Evolutionary conservation across 2,113 vertebrate genomes (phyloP).

Genomic region (Charadrius vociferus): DNA sequence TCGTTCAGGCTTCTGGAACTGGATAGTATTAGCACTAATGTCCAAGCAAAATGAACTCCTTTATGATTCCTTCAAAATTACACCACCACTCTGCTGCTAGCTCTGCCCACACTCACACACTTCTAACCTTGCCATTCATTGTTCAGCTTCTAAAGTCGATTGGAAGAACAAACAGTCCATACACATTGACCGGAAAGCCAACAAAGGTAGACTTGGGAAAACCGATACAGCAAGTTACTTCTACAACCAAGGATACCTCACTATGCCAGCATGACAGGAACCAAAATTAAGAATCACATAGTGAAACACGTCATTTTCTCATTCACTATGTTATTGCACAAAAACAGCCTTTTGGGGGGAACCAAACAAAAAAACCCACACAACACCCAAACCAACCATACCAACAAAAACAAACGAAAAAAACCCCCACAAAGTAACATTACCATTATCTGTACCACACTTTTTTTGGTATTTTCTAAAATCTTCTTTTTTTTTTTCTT

Average conservation of each 20-base stretch:
- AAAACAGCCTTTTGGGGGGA: not conserved
- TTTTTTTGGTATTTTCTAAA: not conserved
- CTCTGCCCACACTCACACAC: not conserved
- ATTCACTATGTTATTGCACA: not conserved
- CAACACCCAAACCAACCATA: too few species aligned
- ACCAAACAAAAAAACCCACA: too few species aligned
- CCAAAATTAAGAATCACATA: not conserved
- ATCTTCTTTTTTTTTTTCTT: too few species aligned
- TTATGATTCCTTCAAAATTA: not conserved
- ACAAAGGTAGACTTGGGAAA: not conserved
- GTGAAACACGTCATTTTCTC: not conserved
- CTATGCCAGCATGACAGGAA: not conserved
- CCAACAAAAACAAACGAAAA: not conserved
- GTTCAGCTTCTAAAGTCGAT: not conserved
- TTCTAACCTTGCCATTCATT: not conserved
- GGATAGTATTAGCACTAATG: not conserved
- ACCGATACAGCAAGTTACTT: not conserved
- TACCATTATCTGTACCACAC: not conserved
- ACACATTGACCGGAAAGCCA: not conserved
- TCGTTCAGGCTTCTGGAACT: not conserved
- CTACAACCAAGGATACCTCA: not conserved
- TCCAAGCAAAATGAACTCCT: not conserved
- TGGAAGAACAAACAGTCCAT: not conserved
- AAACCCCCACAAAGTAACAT: not conserved
- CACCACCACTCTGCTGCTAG: not conserved